Conservation (phyloP, 2,113 vertebrate genomes). For the Scomber scombrus region DNA sequence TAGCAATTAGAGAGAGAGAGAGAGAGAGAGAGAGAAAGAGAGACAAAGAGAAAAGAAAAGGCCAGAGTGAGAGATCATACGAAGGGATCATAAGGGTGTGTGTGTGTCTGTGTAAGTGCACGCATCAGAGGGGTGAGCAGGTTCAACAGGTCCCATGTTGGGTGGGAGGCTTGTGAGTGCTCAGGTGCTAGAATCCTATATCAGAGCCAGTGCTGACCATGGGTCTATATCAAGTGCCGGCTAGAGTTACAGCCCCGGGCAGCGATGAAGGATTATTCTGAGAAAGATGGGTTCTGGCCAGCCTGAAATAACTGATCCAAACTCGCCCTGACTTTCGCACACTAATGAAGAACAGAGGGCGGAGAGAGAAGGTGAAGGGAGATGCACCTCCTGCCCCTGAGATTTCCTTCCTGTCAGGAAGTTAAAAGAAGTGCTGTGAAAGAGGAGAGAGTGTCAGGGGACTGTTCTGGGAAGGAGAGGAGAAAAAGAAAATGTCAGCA, state of each 20-base stretch:
- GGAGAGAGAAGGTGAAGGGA: conserved; percentile 32
- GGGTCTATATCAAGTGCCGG: conserved; percentile 81
- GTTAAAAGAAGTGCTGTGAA: conserved; percentile 71
- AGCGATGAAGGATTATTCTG: conserved; percentile 78
- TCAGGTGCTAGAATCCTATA: conserved; percentile 83
- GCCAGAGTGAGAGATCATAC: conserved; percentile 31
- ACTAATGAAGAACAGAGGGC: conserved; percentile 72
- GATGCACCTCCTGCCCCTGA: conserved; percentile 59
- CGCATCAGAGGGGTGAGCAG: conserved; percentile 73
- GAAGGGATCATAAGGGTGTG: conserved; percentile 39
- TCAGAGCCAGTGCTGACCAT: conserved; percentile 80
- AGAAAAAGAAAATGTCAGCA: conserved; percentile 72
- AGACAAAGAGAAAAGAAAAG: conserved; percentile 43
- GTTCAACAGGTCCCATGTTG: conserved; percentile 80
- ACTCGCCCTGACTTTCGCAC: conserved; percentile 64
- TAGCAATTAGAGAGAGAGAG: conserved; percentile 43
- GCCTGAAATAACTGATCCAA: conserved; percentile 81
- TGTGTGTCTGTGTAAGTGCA: conserved; percentile 46
- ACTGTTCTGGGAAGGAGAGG: conserved; percentile 62
- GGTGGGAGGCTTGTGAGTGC: conserved; percentile 64
- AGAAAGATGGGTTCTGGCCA: conserved; percentile 78
- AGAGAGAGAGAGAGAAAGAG: conserved; percentile 13
- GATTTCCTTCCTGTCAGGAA: conserved; percentile 60
- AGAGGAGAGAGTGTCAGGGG: conserved; percentile 59
- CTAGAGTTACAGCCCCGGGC: conserved; percentile 73